A percentile compares a stretch with the other conserved stretches of the same genome.
Conservation (phyloP, 2,888 invertebrate species). For the Marronus borbonicus region DNA sequence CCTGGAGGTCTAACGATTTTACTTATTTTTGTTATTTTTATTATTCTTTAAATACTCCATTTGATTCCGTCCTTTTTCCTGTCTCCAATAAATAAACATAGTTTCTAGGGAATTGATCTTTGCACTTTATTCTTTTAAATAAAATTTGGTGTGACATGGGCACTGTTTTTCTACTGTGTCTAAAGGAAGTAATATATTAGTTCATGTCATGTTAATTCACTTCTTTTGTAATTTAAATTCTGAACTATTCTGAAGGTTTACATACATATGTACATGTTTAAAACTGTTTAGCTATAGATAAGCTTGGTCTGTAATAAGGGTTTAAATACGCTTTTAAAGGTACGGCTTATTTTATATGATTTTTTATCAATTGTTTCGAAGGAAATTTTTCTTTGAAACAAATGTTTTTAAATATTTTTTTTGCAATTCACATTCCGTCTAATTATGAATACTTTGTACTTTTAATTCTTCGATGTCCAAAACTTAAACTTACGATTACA, state of each 20-base stretch:
- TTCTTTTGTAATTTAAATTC: constrained; percentile 19
- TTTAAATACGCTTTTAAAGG: background rate
- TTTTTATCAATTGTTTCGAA: too few relatives aligned
- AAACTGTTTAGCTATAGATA: background rate
- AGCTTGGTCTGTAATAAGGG: background rate
- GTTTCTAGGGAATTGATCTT: constrained; percentile 28
- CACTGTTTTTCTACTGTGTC: background rate
- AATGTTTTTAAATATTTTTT: too few relatives aligned
- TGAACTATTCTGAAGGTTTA: background rate
- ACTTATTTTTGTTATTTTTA: background rate
- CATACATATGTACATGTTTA: constrained; percentile 14
- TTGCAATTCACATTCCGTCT: too few relatives aligned
- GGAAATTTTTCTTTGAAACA: too few relatives aligned
- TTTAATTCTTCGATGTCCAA: too few relatives aligned
- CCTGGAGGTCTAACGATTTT: background rate
- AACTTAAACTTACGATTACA: too few relatives aligned
- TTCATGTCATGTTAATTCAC: constrained; percentile 2
- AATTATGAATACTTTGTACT: too few relatives aligned
- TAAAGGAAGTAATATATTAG: constrained; percentile 14
- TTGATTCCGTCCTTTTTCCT: constrained; percentile 8
- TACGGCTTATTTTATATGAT: background rate
- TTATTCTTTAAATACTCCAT: background rate
- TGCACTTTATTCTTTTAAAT: constrained; percentile 7
- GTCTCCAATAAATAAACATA: constrained; percentile 5
- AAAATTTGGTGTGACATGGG: constrained; percentile 13